Conservation (phyloP, 1,140 invertebrate species). For the Papilio xuthus region DNA sequence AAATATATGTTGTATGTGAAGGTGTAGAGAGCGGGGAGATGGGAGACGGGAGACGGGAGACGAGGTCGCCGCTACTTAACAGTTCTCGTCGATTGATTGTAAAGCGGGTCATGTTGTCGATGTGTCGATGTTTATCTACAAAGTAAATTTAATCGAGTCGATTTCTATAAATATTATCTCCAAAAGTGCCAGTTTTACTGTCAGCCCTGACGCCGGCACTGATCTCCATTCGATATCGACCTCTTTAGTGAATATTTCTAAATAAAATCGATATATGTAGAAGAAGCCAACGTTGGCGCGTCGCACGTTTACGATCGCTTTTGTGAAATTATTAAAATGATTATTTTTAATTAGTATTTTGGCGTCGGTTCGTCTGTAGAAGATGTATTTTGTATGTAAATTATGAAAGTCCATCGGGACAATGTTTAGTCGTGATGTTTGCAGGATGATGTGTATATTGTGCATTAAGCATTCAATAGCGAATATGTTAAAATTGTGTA, state of each 20-base stretch:
- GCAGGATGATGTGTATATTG: slow-evolving; percentile 42
- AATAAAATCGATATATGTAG: not conserved
- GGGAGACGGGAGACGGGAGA: no score
- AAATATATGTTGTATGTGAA: not conserved
- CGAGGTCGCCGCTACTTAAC: no score
- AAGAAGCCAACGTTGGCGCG: not conserved
- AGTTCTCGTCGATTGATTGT: no score
- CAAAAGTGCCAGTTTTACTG: not conserved
- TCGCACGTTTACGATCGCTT: not conserved
- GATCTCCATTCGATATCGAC: not conserved
- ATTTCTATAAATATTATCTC: not conserved
- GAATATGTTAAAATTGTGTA: slow-evolving; percentile 32
- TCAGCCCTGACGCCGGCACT: not conserved
- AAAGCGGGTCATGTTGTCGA: not conserved
- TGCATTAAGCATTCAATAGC: slow-evolving; percentile 34
- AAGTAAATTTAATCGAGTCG: slow-evolving; percentile 15
- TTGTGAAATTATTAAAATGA: not conserved
- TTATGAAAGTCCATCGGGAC: slow-evolving; percentile 2
- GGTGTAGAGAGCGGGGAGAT: not conserved
- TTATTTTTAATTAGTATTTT: not conserved
- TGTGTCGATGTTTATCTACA: slow-evolving; percentile 20
- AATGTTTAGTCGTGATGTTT: slow-evolving; percentile 33
- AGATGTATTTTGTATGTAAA: slow-evolving; percentile 20
- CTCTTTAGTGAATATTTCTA: not conserved
- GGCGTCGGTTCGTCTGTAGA: not conserved